Evolutionary conservation across 2,797 vertebrate species (phyloP).

Genomic region (Megaceryle alcyon): DNA sequence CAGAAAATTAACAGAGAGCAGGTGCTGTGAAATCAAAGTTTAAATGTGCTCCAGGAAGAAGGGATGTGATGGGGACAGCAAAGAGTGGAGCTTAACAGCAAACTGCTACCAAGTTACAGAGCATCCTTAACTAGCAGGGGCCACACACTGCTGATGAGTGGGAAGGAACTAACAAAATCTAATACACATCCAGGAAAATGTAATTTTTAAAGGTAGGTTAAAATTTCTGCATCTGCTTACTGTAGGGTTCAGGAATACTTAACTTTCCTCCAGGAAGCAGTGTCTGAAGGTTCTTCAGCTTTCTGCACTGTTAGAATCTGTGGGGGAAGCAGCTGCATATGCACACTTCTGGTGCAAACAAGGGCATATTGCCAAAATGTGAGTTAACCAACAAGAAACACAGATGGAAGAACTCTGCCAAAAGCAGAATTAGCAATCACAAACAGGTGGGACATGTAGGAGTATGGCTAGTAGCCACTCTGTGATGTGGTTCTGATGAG

Average conservation of each 20-base stretch:
- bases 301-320: background rate
- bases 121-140: background rate
- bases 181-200: background rate
- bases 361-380: background rate
- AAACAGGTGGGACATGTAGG: fast-evolving
- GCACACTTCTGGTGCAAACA: background rate
- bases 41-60: background rate
- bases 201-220: background rate
- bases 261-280: background rate
- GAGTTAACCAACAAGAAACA: background rate
- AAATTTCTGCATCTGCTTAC: background rate
- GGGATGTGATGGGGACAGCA: background rate
- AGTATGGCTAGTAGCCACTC: fast-evolving
- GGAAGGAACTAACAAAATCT: background rate
- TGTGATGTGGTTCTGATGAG: background rate
- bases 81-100: background rate
- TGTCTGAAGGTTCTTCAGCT: background rate
- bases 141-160: background rate
- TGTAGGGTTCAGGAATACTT: background rate
- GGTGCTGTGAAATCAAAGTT: background rate
- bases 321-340: background rate
- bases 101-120: background rate
- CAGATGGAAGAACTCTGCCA: background rate
- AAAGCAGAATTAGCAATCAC: background rate
- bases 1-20: background rate